Base-by-base conservation (phyloP, 2,797 vertebrate species). In the Malurus leucopterus region DNA sequence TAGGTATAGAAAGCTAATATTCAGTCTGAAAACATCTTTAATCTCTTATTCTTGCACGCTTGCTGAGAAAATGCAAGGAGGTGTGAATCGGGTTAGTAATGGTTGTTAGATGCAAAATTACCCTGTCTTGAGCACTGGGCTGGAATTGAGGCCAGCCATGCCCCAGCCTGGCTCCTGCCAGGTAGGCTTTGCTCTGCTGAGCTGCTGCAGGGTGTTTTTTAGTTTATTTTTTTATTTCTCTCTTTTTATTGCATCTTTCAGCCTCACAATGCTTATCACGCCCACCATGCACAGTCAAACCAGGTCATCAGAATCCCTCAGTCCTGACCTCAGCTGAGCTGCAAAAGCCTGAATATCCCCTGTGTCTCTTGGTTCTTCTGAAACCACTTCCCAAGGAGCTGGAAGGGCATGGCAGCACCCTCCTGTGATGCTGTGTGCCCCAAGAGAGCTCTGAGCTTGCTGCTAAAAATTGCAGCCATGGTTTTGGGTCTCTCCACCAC, bases 241-340 rank as follows among this genome's bases (percentile, higher is more conserved):
- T 22, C 3, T 55, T 38, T 53, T 16, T 18, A 9, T 51, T 30
- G 5, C 9, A 4, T 24, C 43, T 70, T 44, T 65, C 40, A 58
- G 8, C 23, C 36, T 89, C 32, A 5, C 6, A 9, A 21, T 14
- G 10, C 49, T 78, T 47, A n/a, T 58, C 40, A 4, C 0, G 0
- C 22, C 41, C 38, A 18, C 18, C 34, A 34, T 51, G n/a, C 15
- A 8, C 4, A 36, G 24, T 15, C 49, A 34, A 50, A 18, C 23
- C 21, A 6, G 43, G 15, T 46, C 22, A 32, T 21, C 57, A 20
- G 3, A 59, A 5, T 15, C 34, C 23, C 57, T 40, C 68, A 5
- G 3, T 22, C 49, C 6, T 49, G 19, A 40, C 53, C 41, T 78
- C 23, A 43, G 1, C 24, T 29, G 57, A 73, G 62, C 85, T 64